Evolutionary conservation across 1,140 invertebrate genomes (phyloP).

Genomic region (Zaprionus ghesquierei): DNA sequence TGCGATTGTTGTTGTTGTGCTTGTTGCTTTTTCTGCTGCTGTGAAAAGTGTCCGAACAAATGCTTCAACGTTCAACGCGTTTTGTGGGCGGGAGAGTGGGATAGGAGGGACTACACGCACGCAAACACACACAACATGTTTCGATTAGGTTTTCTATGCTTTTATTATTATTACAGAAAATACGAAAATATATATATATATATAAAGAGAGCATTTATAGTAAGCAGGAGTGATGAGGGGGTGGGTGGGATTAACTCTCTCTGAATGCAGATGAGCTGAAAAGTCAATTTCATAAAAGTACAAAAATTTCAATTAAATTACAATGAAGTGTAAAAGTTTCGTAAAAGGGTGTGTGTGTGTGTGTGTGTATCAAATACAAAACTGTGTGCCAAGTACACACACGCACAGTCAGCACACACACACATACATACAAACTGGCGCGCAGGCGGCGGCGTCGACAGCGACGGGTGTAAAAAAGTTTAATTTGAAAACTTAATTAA

Average conservation of each 20-base stretch:
- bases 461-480: conserved; percentile 71
- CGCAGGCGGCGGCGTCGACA: conserved; percentile 29
- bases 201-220: background rate
- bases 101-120: background rate
- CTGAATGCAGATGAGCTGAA: conserved; percentile 51
- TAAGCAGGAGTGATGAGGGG: background rate
- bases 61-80: conserved; percentile 26
- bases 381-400: conserved; percentile 48
- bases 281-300: conserved; percentile 63
- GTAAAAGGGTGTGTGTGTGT: conserved; percentile 23
- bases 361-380: background rate
- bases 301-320: conserved; percentile 74
- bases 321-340: conserved; percentile 77
- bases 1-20: background rate
- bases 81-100: background rate
- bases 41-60: conserved; percentile 35
- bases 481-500: conserved; percentile 81
- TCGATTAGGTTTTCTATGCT: conserved; percentile 36
- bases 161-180: conserved; percentile 2
- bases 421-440: conserved; percentile 17
- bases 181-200: conserved; percentile 28
- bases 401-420: conserved; percentile 22
- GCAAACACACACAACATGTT: conserved; percentile 15
- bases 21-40: too few species aligned
- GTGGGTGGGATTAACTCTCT: background rate